Evolutionary conservation across 92 coral and sea anemone species (phyloP), one percentile per base, ranked within the genome.

Genomic region (Porites rus): DNA sequence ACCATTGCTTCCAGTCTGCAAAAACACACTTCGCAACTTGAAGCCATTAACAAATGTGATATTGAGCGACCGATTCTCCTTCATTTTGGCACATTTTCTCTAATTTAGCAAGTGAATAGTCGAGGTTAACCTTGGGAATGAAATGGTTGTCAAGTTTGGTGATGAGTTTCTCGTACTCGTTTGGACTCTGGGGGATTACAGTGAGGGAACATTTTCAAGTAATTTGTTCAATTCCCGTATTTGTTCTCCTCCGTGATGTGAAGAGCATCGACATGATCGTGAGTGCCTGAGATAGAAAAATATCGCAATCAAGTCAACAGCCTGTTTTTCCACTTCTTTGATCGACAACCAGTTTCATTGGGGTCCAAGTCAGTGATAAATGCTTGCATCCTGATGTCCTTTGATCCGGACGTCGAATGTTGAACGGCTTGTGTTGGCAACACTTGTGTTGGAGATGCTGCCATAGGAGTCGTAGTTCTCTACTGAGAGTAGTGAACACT

Each of bases 121-220:
- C 88, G 12, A 70, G 76, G 80, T 83, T 88, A 21, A 68, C 81
- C 71, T 77, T 62, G 8, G 84, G 79, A 43, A 88, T 83, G 52
- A 88, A 88, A 83, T 88, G 82, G 70, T 77, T 88, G 74, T 80
- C 91, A 20, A 87, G 84, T 51, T 87, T 87, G 75, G 87, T 66
- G 72, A 87, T 79, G 61, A 79, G 75, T 75, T 87, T 74, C 50
- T 82, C 63, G 51, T 63, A 82, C 7, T 67, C 79, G 46, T 82
- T 74, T 63, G n/a, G 72, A 10, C 4, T 22, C 25, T 73, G 11
- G 73, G 61, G 1, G 73, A 43, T 54, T 65, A 60, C 19, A 24
- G 70, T 60, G 43, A 13, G 7, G 84, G 65, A 8, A 80, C 69
- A 61, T 59, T 73, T n/a, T 87, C 75, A 60, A 87, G 77, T 4